phyloP scores from a whole-genome alignment of 2,888 invertebrate species.

The Stenotaenia linearis region DNA sequence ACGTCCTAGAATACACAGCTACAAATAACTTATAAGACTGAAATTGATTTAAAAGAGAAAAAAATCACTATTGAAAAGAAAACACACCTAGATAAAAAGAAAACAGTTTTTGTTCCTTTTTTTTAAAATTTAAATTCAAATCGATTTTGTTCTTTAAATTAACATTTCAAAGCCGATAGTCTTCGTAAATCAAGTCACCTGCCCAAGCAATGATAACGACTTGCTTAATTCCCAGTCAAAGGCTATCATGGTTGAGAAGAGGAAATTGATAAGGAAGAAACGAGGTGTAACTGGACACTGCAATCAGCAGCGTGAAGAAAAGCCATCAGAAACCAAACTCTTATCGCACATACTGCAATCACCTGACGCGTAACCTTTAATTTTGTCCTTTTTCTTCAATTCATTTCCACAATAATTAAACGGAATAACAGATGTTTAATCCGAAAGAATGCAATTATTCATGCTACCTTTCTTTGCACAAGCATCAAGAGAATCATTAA shows the following conservation, averaged over 20 bases:
- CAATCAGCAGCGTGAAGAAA: not conserved
- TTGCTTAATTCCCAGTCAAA: constrained; percentile 17
- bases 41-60: not conserved
- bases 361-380: not conserved
- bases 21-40: not conserved
- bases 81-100: too few species aligned
- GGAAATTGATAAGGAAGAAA: constrained; percentile 23
- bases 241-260: not conserved
- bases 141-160: not conserved
- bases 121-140: not conserved
- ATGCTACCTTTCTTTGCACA: not conserved
- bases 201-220: constrained; percentile 20
- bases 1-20: not conserved
- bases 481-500: not conserved
- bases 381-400: not conserved
- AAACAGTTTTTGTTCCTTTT: not conserved
- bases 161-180: not conserved
- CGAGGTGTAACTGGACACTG: constrained; percentile 26
- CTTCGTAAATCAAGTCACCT: not conserved
- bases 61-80: too few species aligned
- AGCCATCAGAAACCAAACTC: not conserved
- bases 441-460: not conserved
- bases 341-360: not conserved
- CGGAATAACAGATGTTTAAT: not conserved
- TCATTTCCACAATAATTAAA: not conserved